Evolutionary conservation across 2,113 vertebrate genomes (phyloP).

Genomic region (Mohoua ochrocephala): DNA sequence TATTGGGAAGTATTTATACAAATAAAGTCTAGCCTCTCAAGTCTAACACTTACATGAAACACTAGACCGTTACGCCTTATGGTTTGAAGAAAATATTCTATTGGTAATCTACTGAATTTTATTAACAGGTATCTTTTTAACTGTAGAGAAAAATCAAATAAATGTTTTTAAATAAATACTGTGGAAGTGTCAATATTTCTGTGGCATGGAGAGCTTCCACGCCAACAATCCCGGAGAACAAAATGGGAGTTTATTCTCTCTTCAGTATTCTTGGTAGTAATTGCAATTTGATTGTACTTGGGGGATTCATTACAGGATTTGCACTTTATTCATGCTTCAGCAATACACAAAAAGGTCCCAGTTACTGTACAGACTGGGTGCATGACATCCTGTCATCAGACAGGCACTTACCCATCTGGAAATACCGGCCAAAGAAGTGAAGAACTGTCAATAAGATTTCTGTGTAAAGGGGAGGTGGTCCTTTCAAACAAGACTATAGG

Average conservation of each 20-base stretch:
- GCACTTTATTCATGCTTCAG: not conserved
- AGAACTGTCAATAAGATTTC: not conserved
- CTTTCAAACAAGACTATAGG: not conserved
- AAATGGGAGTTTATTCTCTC: not conserved
- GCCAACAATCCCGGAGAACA: not conserved
- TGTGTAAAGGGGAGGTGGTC: not conserved
- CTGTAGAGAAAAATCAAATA: not conserved
- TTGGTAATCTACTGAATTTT: not conserved
- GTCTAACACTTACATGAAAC: not conserved
- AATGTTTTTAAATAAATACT: not conserved
- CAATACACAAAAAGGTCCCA: not conserved
- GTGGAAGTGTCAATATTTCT: not conserved
- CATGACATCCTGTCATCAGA: not conserved
- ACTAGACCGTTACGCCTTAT: not conserved
- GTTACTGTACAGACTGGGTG: not conserved
- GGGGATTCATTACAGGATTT: not conserved
- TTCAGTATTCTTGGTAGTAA: not conserved
- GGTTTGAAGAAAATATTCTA: not conserved
- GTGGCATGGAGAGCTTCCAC: not conserved
- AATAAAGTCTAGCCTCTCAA: not conserved
- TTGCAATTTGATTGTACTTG: not conserved
- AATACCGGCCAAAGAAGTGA: not conserved
- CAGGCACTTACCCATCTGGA: not conserved
- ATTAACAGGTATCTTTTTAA: not conserved
- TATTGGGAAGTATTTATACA: not conserved